Evolutionary conservation across 1,140 invertebrate species (phyloP), one percentile per base, ranked within the genome.

Genomic region (Zaprionus kolodkinae): DNA sequence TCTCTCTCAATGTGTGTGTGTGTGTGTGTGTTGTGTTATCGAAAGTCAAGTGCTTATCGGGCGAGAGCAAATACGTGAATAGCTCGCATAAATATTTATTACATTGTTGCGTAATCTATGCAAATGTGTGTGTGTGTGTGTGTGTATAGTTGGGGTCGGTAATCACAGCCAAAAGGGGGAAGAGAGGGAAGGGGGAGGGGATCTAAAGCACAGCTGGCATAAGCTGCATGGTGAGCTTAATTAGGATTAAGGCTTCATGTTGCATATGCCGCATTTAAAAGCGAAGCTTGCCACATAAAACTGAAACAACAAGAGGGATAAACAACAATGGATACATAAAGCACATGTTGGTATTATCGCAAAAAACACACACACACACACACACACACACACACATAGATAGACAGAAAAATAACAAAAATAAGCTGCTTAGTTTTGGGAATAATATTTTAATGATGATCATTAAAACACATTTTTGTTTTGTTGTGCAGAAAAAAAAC

Each of bases 191-290:
- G 2, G 11, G 17, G 12, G 27, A 35, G 57, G 11, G 17, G 61
- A 50, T 36, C 10, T 56, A 67, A 78, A 73, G 66, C 83, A 76
- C 83, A 86, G 66, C 79, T 86, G 83, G 38, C 72, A 27, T 67
- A 57, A 45, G 55, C 52, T 54, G 54, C 66, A 73, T 33, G 71
- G 55, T 64, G 76, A 68, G 66, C 76, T 86, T 86, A 87, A 67
- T 72, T 56, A 45, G 83, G 83, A 86, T 86, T 86, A 87, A 57
- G 38, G 33, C 40, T 27, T 68, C 43, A 65, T 73, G 66, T 40
- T 70, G 68, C 83, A 87, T 79, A 82, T 86, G 83, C 45, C 73
- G 40, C 75, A 80, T 63, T 68, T 64, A 60, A 73, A 73, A 80
- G 80, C 64, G 40, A 21, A 17, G 17, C 21, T 50, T 40, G 43